Percentiles rank a stretch among this genome's conserved stretches.
These are phyloP conservation scores for Anadara kagoshimensis DNA, from an alignment of 1,140 invertebrate species.

Conservation along the genomic window DNA sequence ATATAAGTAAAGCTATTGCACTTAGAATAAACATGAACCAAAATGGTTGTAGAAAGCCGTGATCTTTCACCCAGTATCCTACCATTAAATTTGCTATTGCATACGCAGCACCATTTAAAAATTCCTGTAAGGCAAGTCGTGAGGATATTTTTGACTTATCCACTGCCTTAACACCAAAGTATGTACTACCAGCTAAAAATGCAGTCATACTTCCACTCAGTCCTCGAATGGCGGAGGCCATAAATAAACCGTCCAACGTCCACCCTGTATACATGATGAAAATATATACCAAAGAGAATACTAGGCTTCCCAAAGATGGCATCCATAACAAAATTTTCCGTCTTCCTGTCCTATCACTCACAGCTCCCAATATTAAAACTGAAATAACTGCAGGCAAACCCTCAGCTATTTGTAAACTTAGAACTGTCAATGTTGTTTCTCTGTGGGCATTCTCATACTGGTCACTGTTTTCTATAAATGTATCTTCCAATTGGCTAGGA, in stretches of 20 bases:
- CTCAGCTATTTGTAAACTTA: conserved; percentile 67
- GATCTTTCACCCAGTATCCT: conserved; percentile 66
- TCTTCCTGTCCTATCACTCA: conserved; percentile 66
- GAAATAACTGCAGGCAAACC: conserved; percentile 66
- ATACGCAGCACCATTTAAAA: conserved; percentile 67
- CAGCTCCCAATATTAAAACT: conserved; percentile 65
- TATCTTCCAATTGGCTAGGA: conserved; percentile 1
- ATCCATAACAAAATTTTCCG: conserved; percentile 65
- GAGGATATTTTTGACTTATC: conserved; percentile 61
- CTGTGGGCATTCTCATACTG: conserved; percentile 56
- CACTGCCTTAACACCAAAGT: conserved; percentile 64
- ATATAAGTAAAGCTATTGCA: conserved; percentile 62
- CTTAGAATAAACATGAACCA: conserved; percentile 67
- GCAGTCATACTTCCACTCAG: conserved; percentile 69
- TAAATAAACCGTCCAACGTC: conserved; percentile 67
- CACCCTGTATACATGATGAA: conserved; percentile 66
- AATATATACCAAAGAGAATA: conserved; percentile 65
- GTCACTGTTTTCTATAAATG: conserved; percentile 15
- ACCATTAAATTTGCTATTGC: conserved; percentile 70
- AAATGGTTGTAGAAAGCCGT: conserved; percentile 63
- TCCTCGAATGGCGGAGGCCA: conserved; percentile 67
- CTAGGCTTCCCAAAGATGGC: conserved; percentile 60
- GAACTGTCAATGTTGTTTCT: conserved; percentile 59
- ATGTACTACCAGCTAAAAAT: conserved; percentile 65
- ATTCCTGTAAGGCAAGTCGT: conserved; percentile 66